These are phyloP conservation scores for Ibidorhyncha struthersii DNA, from an alignment of 2,113 vertebrate species.

Conservation along the genomic window DNA sequence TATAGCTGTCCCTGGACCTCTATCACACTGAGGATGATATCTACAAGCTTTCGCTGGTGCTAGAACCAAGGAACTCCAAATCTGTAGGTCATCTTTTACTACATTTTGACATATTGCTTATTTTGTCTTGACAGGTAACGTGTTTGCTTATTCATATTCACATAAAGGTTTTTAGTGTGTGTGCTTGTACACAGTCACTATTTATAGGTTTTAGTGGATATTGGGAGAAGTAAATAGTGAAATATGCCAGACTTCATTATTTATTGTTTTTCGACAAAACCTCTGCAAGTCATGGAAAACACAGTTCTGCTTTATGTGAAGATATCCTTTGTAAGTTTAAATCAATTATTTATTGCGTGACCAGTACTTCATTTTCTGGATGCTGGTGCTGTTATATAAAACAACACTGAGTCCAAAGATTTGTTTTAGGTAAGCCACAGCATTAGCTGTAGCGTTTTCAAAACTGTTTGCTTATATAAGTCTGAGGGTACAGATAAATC, in stretches of 20 bases:
- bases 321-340: background rate
- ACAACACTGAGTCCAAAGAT: background rate
- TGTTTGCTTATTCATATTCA: background rate
- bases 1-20: constrained; percentile 93
- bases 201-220: background rate
- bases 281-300: background rate
- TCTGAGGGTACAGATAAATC: background rate
- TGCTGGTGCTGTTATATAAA: background rate
- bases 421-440: background rate
- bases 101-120: background rate
- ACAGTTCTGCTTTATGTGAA: background rate
- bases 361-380: background rate
- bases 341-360: background rate
- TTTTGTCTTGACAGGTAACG: background rate
- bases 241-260: background rate
- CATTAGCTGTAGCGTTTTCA: background rate
- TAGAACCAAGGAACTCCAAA: constrained; percentile 94
- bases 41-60: constrained; percentile 93
- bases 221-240: background rate
- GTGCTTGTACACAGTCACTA: background rate
- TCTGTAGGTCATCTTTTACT: constrained; percentile 71
- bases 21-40: constrained; percentile 98
- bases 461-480: background rate
- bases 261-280: background rate
- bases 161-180: background rate